Conservation (phyloP, 2,113 vertebrate genomes). For the Oncorhynchus mykiss region DNA sequence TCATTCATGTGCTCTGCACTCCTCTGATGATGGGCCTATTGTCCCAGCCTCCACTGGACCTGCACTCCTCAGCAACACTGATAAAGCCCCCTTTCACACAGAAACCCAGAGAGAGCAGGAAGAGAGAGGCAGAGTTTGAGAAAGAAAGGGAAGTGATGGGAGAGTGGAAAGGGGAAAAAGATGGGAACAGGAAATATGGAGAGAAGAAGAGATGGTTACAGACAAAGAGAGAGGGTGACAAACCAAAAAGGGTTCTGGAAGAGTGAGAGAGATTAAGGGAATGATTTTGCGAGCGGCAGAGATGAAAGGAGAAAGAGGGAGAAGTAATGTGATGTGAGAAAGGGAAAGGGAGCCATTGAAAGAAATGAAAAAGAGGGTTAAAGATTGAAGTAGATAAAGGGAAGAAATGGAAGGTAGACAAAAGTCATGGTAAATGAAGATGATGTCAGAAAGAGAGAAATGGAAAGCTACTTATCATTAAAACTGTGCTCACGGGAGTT, state of each 20-base stretch:
- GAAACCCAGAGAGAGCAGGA: constrained; percentile 37
- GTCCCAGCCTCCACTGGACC: constrained; percentile 62
- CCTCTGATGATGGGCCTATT: constrained; percentile 72
- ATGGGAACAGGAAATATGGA: constrained; percentile 22
- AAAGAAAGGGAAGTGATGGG: constrained; percentile 38
- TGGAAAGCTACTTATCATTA: constrained; percentile 13
- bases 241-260: constrained; percentile 16
- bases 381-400: neutral
- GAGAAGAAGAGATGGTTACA: constrained; percentile 32
- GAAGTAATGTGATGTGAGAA: neutral
- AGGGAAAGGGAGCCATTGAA: neutral
- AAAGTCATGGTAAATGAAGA: constrained; percentile 12
- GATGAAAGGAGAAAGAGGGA: constrained; percentile 5
- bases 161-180: constrained; percentile 56
- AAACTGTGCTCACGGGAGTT: neutral
- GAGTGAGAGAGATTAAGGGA: constrained; percentile 12
- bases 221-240: constrained; percentile 22
- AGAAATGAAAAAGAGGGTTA: neutral
- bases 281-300: neutral
- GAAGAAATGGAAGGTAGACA: neutral
- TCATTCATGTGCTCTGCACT: constrained; percentile 66
- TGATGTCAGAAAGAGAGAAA: constrained; percentile 15
- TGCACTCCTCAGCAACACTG: constrained; percentile 62
- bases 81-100: constrained; percentile 71
- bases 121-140: constrained; percentile 10